A percentile compares a stretch with the other conserved stretches of the same genome.
These are phyloP conservation scores for Caiman crocodilus DNA, from an alignment of 2,797 vertebrate genomes.

Conservation along the genomic window DNA sequence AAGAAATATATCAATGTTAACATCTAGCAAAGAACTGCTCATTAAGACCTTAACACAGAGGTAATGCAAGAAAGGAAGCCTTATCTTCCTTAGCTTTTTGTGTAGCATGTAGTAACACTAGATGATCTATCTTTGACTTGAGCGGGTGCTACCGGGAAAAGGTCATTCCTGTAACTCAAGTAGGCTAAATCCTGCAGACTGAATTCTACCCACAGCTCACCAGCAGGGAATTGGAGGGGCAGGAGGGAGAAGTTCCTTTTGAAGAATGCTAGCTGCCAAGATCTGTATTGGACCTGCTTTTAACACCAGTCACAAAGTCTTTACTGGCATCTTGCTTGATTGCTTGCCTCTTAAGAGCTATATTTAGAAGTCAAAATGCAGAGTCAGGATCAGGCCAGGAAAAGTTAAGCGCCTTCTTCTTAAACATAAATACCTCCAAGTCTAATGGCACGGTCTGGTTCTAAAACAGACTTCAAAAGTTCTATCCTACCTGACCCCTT, in stretches of 20 bases:
- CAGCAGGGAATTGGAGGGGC: conserved; percentile 6
- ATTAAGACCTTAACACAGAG: background rate
- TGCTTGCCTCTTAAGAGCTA: background rate
- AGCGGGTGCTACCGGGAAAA: conserved; percentile 57
- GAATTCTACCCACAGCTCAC: conserved; percentile 31
- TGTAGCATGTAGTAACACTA: conserved; percentile 59
- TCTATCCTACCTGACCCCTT: background rate
- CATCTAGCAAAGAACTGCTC: background rate
- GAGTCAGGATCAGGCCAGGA: background rate
- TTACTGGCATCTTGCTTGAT: background rate
- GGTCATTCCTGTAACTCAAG: conserved; percentile 68
- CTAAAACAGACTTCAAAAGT: background rate
- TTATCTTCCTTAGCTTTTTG: background rate
- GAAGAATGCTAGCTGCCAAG: background rate
- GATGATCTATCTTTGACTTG: conserved; percentile 74
- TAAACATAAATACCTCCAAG: background rate
- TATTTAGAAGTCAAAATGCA: background rate
- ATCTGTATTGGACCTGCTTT: background rate
- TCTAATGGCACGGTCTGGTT: background rate
- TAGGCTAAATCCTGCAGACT: conserved; percentile 25
- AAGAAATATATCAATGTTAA: background rate
- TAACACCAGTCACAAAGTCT: background rate
- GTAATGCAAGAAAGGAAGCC: background rate
- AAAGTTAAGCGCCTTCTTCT: background rate
- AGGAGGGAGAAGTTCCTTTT: conserved; percentile 35